Evolutionary conservation across 2,113 vertebrate genomes (phyloP).

Genomic region (Cyanocitta stelleri): DNA sequence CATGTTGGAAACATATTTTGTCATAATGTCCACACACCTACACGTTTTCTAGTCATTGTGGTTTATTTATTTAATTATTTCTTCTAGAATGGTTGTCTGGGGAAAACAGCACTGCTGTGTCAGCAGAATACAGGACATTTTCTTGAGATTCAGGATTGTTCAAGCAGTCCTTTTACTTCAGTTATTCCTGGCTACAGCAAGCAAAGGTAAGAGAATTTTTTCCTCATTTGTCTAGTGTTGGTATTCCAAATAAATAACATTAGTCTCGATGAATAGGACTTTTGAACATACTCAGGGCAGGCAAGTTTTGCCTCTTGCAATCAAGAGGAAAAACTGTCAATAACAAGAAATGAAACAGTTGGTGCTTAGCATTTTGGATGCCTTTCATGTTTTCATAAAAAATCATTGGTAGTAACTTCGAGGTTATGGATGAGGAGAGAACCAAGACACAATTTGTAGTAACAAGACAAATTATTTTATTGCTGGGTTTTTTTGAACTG

Average conservation of each 20-base stretch:
- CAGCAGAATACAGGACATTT: constrained; percentile 53
- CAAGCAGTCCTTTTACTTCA: constrained; percentile 64
- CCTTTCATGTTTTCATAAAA: background rate
- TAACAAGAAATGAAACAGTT: background rate
- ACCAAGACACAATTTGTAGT: background rate
- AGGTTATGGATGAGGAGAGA: background rate
- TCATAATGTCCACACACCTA: background rate
- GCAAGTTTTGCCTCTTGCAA: background rate
- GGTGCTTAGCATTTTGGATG: background rate
- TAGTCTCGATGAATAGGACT: background rate
- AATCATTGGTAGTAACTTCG: background rate
- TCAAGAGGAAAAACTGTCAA: background rate
- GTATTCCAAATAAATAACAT: background rate
- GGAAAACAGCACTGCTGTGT: constrained; percentile 20
- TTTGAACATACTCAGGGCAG: background rate
- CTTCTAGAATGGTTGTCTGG: constrained; percentile 70
- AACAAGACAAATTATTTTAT: background rate
- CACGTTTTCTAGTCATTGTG: background rate
- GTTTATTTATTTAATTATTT: background rate
- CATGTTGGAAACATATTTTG: background rate
- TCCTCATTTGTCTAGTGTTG: background rate
- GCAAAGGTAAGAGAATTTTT: constrained; percentile 63
- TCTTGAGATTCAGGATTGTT: constrained; percentile 51
- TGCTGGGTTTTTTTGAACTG: background rate
- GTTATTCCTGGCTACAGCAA: constrained; percentile 62